Base-by-base conservation (phyloP, 2,113 vertebrate species). In the Gasterosteus aculeatus region DNA sequence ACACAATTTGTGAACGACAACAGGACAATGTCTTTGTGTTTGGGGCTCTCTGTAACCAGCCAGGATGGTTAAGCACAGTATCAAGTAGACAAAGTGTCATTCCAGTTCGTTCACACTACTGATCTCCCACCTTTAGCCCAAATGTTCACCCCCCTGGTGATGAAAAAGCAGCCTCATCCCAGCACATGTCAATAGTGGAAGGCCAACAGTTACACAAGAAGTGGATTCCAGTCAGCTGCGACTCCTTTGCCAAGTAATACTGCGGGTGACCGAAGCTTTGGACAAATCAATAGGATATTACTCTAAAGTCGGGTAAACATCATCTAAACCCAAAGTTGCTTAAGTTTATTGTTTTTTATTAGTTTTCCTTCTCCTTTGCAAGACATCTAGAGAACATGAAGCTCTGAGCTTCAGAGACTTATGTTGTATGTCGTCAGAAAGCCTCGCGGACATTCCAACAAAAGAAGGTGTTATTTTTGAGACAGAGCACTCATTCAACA, bases 171-270 rank as follows among this genome's bases (percentile, higher is more conserved):
- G 46, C 53, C 60, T 78, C 47, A 62, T 70, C 71, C 83, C 62
- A 74, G 53, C 79, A 63, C 81, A 78, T 31, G 54, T 88, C 87
- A 90, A 79, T 58, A 89, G 60, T 76, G 76, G 86, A 91, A 87
- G 76, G 76, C 85, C 88, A 86, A 66, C 66, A 69, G 74, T 90
- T 87, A 80, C 86, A 81, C 86, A 88, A 88, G 85, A 80, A n/a
- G 5, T 61, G 62, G 86, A 77, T 91, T 92, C 87, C 88, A 62
- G 86, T 89, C 87, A 86, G 75, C 60, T 57, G 63, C 46, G 35
- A n/a, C 68, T 58, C 62, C 41, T 44, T 61, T 80, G 80, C 83
- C 84, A 81, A 75, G 68, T 70, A 85, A 78, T 69, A 69, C 80
- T 26, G 59, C 58, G 16, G 56, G 59, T 1, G 22, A 88, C 72